Base-by-base conservation (phyloP, 2,113 vertebrate genomes). In the Columba janthina region DNA sequence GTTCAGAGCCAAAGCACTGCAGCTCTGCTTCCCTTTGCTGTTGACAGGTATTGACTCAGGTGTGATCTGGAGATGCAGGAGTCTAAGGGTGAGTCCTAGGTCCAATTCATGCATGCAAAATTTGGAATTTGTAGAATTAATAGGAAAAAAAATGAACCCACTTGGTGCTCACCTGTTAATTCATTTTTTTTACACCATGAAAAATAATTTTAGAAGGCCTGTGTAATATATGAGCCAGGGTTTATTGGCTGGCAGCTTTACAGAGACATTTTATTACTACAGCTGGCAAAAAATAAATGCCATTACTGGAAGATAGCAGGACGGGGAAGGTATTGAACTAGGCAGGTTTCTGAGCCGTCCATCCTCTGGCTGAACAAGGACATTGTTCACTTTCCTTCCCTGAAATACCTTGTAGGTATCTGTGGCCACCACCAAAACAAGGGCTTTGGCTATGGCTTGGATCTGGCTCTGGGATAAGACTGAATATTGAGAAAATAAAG, bases 181-280 rank as follows among this genome's bases (percentile, higher is more conserved):
- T 81, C 44, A 28, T 8, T 1, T 6, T 19, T 66, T 70, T 87
- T 50, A 65, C 57, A 44, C 38, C 1, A 1, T 44, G 51, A 92
- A 61, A 42, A 62, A 62, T 15, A n/a, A 66, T 60, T 91, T 84
- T 29, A 32, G 42, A 19, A 51, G 57, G 29, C 6, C 17, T 81
- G 2, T 34, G 91, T 20, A 22, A 14, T 21, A 2, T 5, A 7
- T 14, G 89, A 74, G 53, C 3, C 18, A 9, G n/a, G 24, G 24
- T 80, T 76, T 89, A 25, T 54, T 25, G 85, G 38, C 78, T 82
- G 91, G 88, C 65, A 92, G 78, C 34, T 32, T 25, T 20, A 36
- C 82, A 83, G 87, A 28, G 11, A 6, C 14, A 5, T 79, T 72
- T 64, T 21, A 15, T 38, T 71, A 50, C 62, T 0, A 2, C 5